These are phyloP conservation scores for Nomada goodeniana DNA, from an alignment of 2,888 invertebrate species.

Conservation along the genomic window DNA sequence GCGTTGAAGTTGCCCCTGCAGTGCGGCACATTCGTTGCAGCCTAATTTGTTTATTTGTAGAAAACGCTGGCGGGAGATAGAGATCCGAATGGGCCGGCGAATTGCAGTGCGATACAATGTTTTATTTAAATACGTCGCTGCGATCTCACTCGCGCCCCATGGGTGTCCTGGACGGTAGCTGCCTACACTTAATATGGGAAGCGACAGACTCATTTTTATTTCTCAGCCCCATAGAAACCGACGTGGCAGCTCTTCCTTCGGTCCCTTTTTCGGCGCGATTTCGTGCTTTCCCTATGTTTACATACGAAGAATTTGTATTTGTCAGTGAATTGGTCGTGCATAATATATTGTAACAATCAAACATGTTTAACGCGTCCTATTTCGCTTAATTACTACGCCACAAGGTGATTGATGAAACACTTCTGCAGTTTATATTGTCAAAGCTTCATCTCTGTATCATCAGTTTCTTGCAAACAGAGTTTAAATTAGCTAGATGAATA, in stretches of 20 bases:
- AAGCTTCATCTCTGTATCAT: no score
- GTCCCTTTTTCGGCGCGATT: constrained; percentile 60
- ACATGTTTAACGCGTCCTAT: neutral
- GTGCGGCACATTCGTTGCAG: constrained; percentile 75
- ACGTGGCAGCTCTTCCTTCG: constrained; percentile 55
- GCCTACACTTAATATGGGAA: constrained; percentile 82
- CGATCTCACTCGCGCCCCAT: constrained; percentile 79
- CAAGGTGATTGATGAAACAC: neutral
- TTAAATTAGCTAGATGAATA: neutral
- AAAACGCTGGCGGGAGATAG: constrained; percentile 51
- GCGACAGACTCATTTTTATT: constrained; percentile 82
- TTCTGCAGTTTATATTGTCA: no score
- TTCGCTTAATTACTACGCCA: neutral
- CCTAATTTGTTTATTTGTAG: constrained; percentile 82
- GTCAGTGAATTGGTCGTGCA: neutral
- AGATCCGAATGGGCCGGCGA: constrained; percentile 68
- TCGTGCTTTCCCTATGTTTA: constrained; percentile 40
- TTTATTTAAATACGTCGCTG: constrained; percentile 83
- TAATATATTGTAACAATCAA: neutral
- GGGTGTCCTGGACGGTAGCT: constrained; percentile 80
- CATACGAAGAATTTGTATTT: constrained; percentile 9
- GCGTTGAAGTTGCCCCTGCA: constrained; percentile 70
- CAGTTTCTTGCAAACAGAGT: no score
- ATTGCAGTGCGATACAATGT: constrained; percentile 81
- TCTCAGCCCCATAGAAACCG: constrained; percentile 73